Evolutionary conservation across 2,888 invertebrate species (phyloP), one percentile per base, ranked within the genome.

Genomic region (Callimorpha dominula): DNA sequence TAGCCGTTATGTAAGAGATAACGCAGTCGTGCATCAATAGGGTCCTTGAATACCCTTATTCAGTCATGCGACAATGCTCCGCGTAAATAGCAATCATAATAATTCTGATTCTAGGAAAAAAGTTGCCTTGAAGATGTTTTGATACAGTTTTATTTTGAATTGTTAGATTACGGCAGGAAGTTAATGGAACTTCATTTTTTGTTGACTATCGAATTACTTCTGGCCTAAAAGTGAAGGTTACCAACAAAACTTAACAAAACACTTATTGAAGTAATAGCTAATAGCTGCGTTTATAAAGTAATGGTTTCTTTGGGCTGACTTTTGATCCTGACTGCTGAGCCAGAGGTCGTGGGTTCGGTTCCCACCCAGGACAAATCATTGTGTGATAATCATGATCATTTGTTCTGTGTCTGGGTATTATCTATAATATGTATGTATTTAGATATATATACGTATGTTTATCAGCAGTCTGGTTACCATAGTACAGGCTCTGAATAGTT

Each of bases 1-100:
- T 65, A 71, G 71, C n/a, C 68, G 31, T 66, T 66, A 60, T 43
- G 20, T 72, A 68, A 66, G 14, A 68, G 67, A 64, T 64, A 70
- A 67, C 68, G 72, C 17, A 54, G 74, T 78, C 73, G 72, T 75
- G 80, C 72, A 63, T 68, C 73, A 76, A 50, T 72, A 65, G 42
- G 63, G 72, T 70, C 78, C 75, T 78, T 74, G 72, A 14, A 43
- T 20, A 7, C 57, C 42, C 60, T 15, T 75, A 69, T 50, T 65
- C 73, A 74, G 70, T 78, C 74, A 76, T 70, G 74, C 76, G 78
- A 70, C 72, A 73, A 68, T 72, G 69, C 52, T 17, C 57, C 54
- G 71, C 42, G 68, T 42, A 73, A 68, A 76, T 60, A 70, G 15
- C 46, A 49, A 62, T 63, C 50, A 72, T 66, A 72, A 74, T 60